Percentiles rank a stretch among this genome's conserved stretches.
Conservation (phyloP, 2,888 invertebrate genomes). For the Phengaris arion region DNA sequence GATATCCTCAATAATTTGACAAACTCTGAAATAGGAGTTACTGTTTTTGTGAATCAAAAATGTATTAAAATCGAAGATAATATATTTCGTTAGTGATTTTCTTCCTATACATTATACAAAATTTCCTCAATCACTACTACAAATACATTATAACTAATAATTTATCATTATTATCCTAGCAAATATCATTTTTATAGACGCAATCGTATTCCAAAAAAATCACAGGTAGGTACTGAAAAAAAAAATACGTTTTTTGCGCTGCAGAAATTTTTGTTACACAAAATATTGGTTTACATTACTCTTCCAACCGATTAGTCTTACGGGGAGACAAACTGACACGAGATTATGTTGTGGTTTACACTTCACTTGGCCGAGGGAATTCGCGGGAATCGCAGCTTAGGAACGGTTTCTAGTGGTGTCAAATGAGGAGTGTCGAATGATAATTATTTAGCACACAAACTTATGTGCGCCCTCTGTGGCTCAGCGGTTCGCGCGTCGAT, state of each 20-base stretch:
- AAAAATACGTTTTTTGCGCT: background rate
- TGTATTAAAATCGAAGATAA: background rate
- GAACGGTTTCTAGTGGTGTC: constrained; percentile 20
- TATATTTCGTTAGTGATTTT: background rate
- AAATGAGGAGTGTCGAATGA: background rate
- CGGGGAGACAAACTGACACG: constrained; percentile 62
- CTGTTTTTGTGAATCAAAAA: constrained; percentile 44
- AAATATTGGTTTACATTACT: constrained; percentile 65
- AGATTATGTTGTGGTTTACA: constrained; percentile 56
- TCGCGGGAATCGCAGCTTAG: constrained; percentile 44
- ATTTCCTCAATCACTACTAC: background rate
- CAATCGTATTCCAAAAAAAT: background rate
- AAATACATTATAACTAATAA: background rate
- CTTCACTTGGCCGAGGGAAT: constrained; percentile 54
- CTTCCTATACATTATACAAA: background rate
- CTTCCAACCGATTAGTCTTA: constrained; percentile 57
- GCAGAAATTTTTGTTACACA: constrained; percentile 36
- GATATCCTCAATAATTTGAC: constrained; percentile 68
- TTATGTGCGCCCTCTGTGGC: too few species aligned
- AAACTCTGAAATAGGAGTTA: constrained; percentile 60
- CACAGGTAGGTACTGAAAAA: background rate
- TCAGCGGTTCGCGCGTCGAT: too few species aligned
- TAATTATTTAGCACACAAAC: too few species aligned
- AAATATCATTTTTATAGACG: background rate
- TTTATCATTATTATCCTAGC: background rate